Conservation (phyloP, 2,888 invertebrate species). For the Tiliacea citrago region DNA sequence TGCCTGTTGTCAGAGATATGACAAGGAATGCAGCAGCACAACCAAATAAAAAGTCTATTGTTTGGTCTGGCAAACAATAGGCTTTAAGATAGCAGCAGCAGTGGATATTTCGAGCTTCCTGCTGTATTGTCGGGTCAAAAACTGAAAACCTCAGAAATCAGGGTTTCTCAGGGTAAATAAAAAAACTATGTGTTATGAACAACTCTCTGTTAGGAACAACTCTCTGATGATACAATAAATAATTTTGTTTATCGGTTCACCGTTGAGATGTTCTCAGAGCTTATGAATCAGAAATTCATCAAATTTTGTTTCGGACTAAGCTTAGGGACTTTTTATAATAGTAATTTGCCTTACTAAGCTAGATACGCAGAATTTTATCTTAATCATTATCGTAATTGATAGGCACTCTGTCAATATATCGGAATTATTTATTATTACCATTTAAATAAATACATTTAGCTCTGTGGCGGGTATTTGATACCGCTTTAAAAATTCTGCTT, state of each 20-base stretch:
- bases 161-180: not conserved
- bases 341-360: slow-evolving; percentile 20
- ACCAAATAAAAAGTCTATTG: not conserved
- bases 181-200: too few species aligned
- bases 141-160: slow-evolving; percentile 13
- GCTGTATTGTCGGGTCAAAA: not conserved
- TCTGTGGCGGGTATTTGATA: not conserved
- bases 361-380: slow-evolving; percentile 28
- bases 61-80: too few species aligned
- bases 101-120: not conserved
- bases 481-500: slow-evolving; percentile 24
- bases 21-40: not conserved
- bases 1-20: not conserved
- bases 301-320: slow-evolving; percentile 24
- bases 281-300: slow-evolving; percentile 41
- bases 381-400: slow-evolving; percentile 32
- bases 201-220: not conserved
- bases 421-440: slow-evolving; percentile 8
- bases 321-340: slow-evolving; percentile 30
- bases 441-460: slow-evolving; percentile 24
- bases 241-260: slow-evolving; percentile 10
- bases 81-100: too few species aligned
- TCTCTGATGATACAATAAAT: slow-evolving; percentile 1
- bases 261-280: not conserved
- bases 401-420: slow-evolving; percentile 15